A percentile compares a stretch with the other conserved stretches of the same genome.
These are phyloP conservation scores for Caenorhabditis wallacei DNA, from an alignment of 2,888 invertebrate species.

Conservation along the genomic window DNA sequence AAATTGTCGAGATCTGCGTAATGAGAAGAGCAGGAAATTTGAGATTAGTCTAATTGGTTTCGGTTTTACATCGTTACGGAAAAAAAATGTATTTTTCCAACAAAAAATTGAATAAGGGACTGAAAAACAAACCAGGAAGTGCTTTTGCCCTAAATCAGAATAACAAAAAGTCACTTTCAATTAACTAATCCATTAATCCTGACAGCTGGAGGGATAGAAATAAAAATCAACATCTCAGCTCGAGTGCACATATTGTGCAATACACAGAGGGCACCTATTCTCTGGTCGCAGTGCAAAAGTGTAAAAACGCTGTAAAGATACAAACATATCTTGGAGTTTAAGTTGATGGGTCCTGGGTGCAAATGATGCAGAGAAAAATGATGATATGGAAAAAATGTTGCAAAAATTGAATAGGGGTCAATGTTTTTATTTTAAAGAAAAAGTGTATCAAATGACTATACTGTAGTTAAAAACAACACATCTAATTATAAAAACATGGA, in stretches of 20 bases:
- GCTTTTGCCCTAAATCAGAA: background rate
- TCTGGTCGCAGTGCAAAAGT: slow-evolving; percentile 27
- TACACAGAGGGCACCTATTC: slow-evolving; percentile 26
- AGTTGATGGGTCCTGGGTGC: slow-evolving; percentile 47
- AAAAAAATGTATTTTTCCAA: too few relatives aligned
- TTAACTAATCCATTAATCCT: slow-evolving; percentile 27
- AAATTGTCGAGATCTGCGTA: background rate
- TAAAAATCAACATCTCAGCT: background rate
- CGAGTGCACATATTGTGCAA: slow-evolving; percentile 32
- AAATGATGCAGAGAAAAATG: slow-evolving; percentile 10
- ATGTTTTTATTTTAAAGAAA: too few relatives aligned
- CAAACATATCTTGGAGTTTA: slow-evolving; percentile 34
- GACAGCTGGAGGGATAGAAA: slow-evolving; percentile 27
- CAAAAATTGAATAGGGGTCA: background rate
- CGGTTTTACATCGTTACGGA: too few relatives aligned
- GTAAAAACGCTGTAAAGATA: slow-evolving; percentile 38
- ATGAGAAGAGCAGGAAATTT: background rate
- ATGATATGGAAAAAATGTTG: background rate
- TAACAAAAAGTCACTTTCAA: background rate
- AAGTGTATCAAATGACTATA: too few relatives aligned
- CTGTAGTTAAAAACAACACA: too few relatives aligned
- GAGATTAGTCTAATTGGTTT: background rate
- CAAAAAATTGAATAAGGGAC: background rate
- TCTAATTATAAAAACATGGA: too few relatives aligned
- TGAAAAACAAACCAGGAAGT: background rate